These are phyloP conservation scores for Sturnus vulgaris DNA, from an alignment of 2,113 vertebrate genomes.

Conservation along the genomic window DNA sequence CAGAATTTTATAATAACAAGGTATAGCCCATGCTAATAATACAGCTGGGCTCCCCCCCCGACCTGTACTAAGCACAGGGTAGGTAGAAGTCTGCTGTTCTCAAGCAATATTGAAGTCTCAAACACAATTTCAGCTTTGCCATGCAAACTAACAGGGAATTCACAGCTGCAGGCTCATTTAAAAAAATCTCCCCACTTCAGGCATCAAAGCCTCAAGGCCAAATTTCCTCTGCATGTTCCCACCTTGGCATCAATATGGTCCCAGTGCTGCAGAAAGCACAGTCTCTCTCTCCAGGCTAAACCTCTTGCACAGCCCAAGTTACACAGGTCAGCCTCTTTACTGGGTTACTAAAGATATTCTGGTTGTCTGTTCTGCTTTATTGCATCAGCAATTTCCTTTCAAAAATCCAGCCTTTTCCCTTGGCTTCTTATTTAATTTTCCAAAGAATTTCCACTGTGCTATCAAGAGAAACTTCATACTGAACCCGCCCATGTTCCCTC, in stretches of 20 bases:
- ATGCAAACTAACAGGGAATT: neutral
- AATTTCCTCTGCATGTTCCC: neutral
- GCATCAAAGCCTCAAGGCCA: neutral
- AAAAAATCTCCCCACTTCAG: neutral
- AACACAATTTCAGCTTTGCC: neutral
- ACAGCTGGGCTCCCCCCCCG: neutral
- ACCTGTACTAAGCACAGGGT: neutral
- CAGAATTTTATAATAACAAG: neutral
- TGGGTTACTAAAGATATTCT: neutral
- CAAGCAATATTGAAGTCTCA: neutral
- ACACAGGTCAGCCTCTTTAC: neutral
- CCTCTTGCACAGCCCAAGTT: neutral
- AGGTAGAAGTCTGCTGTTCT: neutral
- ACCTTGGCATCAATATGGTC: neutral
- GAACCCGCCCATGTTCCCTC: neutral
- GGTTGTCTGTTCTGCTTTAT: neutral
- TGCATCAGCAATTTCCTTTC: neutral
- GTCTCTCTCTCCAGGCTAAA: neutral
- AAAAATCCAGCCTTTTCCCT: neutral
- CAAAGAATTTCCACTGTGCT: neutral
- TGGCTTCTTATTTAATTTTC: slow-evolving; percentile 17
- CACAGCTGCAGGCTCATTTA: neutral
- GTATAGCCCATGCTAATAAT: neutral
- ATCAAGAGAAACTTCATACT: neutral
- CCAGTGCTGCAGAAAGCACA: neutral